These are phyloP conservation scores for Cinclus mexicanus DNA, from an alignment of 2,113 vertebrate genomes.

Conservation along the genomic window DNA sequence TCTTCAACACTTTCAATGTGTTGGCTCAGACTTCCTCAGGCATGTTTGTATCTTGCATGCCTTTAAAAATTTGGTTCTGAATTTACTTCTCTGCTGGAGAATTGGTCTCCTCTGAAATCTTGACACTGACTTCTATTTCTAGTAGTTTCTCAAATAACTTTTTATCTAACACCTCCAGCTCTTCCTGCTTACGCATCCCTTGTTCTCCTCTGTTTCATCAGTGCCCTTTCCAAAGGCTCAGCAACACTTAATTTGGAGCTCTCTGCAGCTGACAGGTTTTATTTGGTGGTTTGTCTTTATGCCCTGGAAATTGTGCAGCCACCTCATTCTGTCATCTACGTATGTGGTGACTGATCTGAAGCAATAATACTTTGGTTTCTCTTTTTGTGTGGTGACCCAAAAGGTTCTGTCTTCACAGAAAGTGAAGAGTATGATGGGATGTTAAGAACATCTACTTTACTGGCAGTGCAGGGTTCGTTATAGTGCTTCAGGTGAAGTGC, in stretches of 20 bases:
- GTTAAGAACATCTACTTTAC: neutral
- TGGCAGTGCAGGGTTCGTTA: neutral
- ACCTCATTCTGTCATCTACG: accelerated
- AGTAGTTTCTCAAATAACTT: neutral
- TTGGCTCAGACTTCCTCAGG: neutral
- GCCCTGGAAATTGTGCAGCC: neutral
- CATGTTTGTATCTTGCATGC: neutral
- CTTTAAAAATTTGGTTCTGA: neutral
- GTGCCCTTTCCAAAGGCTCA: neutral
- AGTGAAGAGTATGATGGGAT: neutral
- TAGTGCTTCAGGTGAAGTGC: neutral
- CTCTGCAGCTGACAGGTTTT: neutral
- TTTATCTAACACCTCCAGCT: neutral
- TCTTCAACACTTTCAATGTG: accelerated
- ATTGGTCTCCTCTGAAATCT: neutral
- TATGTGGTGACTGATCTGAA: neutral
- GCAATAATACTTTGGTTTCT: neutral
- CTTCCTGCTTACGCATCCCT: neutral
- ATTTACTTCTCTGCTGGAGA: neutral
- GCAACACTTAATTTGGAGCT: neutral
- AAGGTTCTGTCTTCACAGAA: neutral
- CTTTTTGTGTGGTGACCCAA: neutral
- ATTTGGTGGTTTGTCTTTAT: neutral
- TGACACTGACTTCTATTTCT: neutral
- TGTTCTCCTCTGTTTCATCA: neutral